Percentiles rank a stretch among this genome's conserved stretches.
Conservation (phyloP, 2,113 vertebrate genomes). For the Progne subis region DNA sequence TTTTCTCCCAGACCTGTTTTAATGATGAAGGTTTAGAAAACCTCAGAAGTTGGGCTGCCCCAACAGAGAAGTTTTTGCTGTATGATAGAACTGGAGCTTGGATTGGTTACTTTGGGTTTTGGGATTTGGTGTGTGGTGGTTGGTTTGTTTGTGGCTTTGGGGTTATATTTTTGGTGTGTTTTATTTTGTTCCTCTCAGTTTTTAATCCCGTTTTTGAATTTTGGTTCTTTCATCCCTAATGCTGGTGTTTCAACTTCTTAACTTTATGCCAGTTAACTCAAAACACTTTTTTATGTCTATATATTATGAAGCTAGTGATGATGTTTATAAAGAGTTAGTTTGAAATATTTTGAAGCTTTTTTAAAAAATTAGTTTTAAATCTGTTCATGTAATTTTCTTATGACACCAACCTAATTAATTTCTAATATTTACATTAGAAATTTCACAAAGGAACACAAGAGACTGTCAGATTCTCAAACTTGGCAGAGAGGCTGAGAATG, state of each 20-base stretch:
- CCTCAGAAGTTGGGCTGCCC: neutral
- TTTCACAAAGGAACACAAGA: neutral
- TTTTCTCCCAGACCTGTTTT: neutral
- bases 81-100: neutral
- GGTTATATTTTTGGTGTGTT: neutral
- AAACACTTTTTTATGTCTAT: neutral
- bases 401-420: neutral
- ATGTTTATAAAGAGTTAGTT: neutral
- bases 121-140: too few relatives aligned
- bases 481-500: neutral
- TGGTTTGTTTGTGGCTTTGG: too few relatives aligned
- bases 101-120: neutral
- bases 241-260: neutral
- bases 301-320: too few relatives aligned
- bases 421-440: neutral
- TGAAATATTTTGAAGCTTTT: neutral
- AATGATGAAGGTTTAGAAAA: neutral
- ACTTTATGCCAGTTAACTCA: neutral
- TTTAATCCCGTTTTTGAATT: neutral
- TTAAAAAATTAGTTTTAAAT: neutral
- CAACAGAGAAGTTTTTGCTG: neutral
- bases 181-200: neutral
- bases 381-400: neutral
- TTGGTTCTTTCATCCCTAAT: accelerated
- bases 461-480: neutral